Percentiles rank a stretch among this genome's conserved stretches.
Evolutionary conservation across 2,888 invertebrate genomes (phyloP).

Genomic region (Brenthis daphne): DNA sequence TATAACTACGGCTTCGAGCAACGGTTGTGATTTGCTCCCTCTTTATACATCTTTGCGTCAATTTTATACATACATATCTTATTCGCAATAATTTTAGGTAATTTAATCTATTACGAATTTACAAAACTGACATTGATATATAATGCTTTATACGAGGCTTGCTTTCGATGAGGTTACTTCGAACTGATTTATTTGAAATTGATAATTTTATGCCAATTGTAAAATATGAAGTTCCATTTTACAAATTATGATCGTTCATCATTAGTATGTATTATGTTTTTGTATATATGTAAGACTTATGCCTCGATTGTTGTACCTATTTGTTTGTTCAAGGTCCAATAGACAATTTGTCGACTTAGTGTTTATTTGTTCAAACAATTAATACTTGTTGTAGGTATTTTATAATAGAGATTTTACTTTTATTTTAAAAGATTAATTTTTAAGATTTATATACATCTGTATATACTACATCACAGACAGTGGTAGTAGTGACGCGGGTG

Average conservation of each 20-base stretch:
- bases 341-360: neutral
- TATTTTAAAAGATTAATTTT: no score
- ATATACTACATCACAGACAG: no score
- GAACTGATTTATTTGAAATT: neutral
- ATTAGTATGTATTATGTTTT: conserved; percentile 5
- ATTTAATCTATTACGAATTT: conserved; percentile 12
- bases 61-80: conserved; percentile 24
- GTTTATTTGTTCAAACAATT: neutral
- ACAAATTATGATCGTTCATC: conserved; percentile 1
- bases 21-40: conserved; percentile 25
- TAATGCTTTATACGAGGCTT: neutral
- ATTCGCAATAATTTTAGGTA: conserved; percentile 14
- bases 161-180: neutral
- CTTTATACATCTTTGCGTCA: conserved; percentile 22
- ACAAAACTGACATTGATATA: neutral
- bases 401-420: no score
- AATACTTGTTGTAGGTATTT: neutral
- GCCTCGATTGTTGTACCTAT: neutral
- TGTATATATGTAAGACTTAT: conserved; percentile 12
- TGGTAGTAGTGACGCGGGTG: no score
- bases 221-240: conserved; percentile 5
- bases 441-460: no score
- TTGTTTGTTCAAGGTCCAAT: conserved; percentile 11
- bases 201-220: conserved; percentile 1
- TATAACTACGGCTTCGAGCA: neutral